These are phyloP conservation scores for Macrotis lagotis DNA, from an alignment of 2,113 vertebrate species.

Conservation along the genomic window DNA sequence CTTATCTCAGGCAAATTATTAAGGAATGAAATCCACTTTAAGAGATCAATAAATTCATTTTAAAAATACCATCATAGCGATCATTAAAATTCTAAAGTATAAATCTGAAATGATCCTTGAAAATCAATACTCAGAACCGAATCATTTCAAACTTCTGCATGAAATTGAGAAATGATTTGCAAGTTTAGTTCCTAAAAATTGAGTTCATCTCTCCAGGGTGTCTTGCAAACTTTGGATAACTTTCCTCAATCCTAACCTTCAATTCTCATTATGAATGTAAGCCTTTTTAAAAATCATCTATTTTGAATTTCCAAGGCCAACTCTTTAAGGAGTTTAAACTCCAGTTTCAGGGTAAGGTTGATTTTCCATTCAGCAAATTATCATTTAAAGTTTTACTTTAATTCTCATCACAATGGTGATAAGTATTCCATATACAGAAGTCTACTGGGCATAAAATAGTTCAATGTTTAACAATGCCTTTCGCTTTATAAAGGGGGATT, in stretches of 20 bases:
- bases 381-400: not conserved
- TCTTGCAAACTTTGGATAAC: not conserved
- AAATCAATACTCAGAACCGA: not conserved
- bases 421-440: not conserved
- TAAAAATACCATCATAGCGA: not conserved
- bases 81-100: not conserved
- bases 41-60: not conserved
- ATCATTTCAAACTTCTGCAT: not conserved
- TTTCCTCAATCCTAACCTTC: not conserved
- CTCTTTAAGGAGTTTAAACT: not conserved
- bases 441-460: conserved; percentile 3
- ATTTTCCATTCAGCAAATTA: not conserved
- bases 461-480: conserved; percentile 6
- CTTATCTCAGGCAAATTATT: not conserved
- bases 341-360: not conserved
- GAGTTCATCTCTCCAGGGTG: not conserved
- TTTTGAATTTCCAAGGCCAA: not conserved
- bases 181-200: not conserved
- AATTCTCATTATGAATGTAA: not conserved
- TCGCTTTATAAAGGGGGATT: not conserved
- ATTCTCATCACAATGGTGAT: not conserved
- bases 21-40: not conserved
- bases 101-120: not conserved
- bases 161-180: conserved; percentile 14
- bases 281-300: not conserved